Base-by-base conservation (phyloP, 2,113 vertebrate genomes). In the Onychostoma macrolepis region DNA sequence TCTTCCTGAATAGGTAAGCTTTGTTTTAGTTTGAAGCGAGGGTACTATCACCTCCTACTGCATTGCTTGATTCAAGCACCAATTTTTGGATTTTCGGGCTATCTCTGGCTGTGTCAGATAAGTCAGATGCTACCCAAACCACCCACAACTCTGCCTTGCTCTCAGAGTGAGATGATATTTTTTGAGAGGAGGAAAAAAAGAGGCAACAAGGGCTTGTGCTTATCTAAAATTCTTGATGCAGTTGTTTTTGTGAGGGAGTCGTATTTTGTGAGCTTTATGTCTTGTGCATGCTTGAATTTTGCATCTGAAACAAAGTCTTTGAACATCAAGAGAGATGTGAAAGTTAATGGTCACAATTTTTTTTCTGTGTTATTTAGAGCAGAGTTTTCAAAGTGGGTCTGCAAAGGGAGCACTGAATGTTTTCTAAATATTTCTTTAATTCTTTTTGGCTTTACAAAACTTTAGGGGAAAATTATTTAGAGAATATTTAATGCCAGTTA, bases 61-160 rank as follows among this genome's bases (percentile, higher is more conserved):
- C 11, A 10, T 33, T 28, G 41, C 43, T 83, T 45, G 63, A 83
- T 83, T 83, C 26, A 24, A 69, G 80, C 58, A 67, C 61, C 36
- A 71, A 50, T 83, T 83, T 83, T 48, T 83, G 43, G 63, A 83
- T 33, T 77, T 80, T 8, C 77, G 13, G 78, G 78, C 63, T 58
- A 72, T 71, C 78, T 86, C 85, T 86, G 85, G 48, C 78, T 86
- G 24, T 41, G 85, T 80, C 77, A 72, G 85, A 86, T 86, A 86
- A 86, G 85, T 86, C 76, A 28, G 38, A 86, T 80, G 77, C 85
- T 56, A 71, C 33, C 65, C n/a, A 71, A 82, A 43, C 38, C 86
- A 75, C 76, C 50, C 85, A 63, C 75, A 15, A 33, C 63, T 53
- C 45, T 69, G 41, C 48, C 61, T 80, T 26, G 13, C 50, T 69